phyloP scores from a whole-genome alignment of 2,797 vertebrate species.

The Alexandromys oeconomus region DNA sequence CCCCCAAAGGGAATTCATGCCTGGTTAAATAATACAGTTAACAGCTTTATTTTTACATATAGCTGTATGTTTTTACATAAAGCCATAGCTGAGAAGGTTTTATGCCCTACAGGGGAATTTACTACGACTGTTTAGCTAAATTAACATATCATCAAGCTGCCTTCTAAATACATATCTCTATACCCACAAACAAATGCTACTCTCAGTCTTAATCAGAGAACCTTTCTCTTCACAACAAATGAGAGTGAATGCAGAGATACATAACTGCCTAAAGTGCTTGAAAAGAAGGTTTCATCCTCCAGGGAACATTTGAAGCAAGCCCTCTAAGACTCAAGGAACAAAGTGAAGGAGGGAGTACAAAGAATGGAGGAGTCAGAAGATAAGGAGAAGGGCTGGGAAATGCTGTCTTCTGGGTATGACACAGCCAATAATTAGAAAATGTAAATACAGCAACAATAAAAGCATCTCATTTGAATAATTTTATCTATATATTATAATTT shows the following conservation, averaged over 20 bases:
- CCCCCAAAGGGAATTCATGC: not conserved
- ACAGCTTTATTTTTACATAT: not conserved
- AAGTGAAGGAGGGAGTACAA: not conserved
- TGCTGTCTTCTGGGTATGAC: not conserved
- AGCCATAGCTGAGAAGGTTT: not conserved
- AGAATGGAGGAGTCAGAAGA: not conserved
- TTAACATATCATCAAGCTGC: not conserved
- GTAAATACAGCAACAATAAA: slow-evolving; percentile 58
- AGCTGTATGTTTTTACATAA: not conserved
- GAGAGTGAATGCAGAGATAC: not conserved
- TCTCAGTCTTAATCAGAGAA: not conserved
- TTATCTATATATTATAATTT: not conserved
- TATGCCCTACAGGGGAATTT: not conserved
- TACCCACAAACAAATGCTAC: not conserved
- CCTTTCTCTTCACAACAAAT: not conserved
- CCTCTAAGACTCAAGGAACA: not conserved
- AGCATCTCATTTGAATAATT: slow-evolving; percentile 2
- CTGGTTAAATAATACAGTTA: not conserved
- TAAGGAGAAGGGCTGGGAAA: not conserved
- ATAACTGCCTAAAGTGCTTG: not conserved
- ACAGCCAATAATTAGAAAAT: slow-evolving; percentile 21
- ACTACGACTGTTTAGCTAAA: not conserved
- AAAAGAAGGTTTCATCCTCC: not conserved
- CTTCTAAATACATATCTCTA: not conserved
- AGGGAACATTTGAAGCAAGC: not conserved